Base-by-base conservation (phyloP, 2,888 invertebrate genomes). In the Spodoptera exigua region DNA sequence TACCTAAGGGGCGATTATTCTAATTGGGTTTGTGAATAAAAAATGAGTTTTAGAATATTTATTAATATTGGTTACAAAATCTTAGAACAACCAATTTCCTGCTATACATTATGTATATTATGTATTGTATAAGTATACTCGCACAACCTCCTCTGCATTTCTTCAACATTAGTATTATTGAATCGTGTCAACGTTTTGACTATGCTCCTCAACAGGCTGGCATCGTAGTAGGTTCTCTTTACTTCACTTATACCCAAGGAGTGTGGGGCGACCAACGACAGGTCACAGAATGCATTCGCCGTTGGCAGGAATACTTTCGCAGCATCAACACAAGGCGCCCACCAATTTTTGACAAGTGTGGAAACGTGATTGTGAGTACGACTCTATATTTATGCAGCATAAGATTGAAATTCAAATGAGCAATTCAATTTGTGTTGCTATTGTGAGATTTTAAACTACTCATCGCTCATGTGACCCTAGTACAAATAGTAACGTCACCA, bases 191-290 rank as follows among this genome's bases (percentile, higher is more conserved):
- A 39, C 52, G 49, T 62, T 63, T 27, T 59, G 39, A 64, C 59
- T 61, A 73, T 64, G 66, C 78, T 80, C 70, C 73, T 78, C 56
- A 41, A 12, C 85, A 92, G 93, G 90, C 93, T 90, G 91, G 90
- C 41, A 80, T 93, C 88, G 88, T 93, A 75, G 89, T 87, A 80
- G 89, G 93, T 55, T 82, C 90, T 66, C 82, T 89, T 69, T 92
- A 90, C 81, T 94, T 92, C 81, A 94, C 94, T 76, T 91, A 91
- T 77, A 76, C 84, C 60, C 93, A 94, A 84, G 94, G 94, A 78
- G 87, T 94, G 67, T 94, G 94, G 94, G 93, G 93, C 71, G 86
- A 90, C 72, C 93, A 94, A 76, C 87, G 81, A 74, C 89, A 91
- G 58, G 89, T 89, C 71, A 89, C 85, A n/a, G 93, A 93, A 78